Percentiles rank a stretch among this genome's conserved stretches.
These are phyloP conservation scores for Diaprepes abbreviatus DNA, from an alignment of 2,888 invertebrate genomes.

Conservation along the genomic window DNA sequence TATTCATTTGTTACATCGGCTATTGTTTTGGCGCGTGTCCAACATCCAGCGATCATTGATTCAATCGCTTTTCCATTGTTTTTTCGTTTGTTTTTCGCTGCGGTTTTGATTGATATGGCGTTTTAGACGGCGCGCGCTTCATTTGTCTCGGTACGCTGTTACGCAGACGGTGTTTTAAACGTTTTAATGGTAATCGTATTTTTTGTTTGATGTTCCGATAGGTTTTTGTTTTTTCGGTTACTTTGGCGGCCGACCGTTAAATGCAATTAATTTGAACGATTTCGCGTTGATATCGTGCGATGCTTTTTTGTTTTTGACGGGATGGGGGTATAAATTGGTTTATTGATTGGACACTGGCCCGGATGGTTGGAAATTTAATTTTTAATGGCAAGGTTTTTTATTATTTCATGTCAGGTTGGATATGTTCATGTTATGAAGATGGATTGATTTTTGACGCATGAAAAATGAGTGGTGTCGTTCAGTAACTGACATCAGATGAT, in stretches of 20 bases:
- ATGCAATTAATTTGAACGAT: conserved; percentile 21
- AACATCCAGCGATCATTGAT: conserved; percentile 35
- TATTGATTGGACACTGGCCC: neutral
- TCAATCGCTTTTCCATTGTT: conserved; percentile 38
- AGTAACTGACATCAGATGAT: too few relatives aligned
- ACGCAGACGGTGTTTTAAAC: neutral
- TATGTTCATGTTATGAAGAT: too few relatives aligned
- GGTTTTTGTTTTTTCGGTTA: conserved; percentile 24
- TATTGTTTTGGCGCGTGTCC: conserved; percentile 41
- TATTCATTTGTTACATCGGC: conserved; percentile 33
- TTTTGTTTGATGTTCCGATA: conserved; percentile 14
- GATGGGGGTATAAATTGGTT: neutral
- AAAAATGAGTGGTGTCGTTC: too few relatives aligned
- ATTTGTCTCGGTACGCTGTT: conserved; percentile 23
- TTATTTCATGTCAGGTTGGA: neutral
- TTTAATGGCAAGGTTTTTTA: neutral
- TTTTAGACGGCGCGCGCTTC: conserved; percentile 22
- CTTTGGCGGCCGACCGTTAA: neutral
- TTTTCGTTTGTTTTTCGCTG: conserved; percentile 35
- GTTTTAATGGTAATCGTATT: conserved; percentile 21
- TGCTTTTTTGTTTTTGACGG: conserved; percentile 10
- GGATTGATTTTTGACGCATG: too few relatives aligned
- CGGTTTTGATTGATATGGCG: conserved; percentile 36
- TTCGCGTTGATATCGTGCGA: neutral
- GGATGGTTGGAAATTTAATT: neutral